Conservation (phyloP, 2,113 vertebrate species). For the Anarhynchus alexandrinus region DNA sequence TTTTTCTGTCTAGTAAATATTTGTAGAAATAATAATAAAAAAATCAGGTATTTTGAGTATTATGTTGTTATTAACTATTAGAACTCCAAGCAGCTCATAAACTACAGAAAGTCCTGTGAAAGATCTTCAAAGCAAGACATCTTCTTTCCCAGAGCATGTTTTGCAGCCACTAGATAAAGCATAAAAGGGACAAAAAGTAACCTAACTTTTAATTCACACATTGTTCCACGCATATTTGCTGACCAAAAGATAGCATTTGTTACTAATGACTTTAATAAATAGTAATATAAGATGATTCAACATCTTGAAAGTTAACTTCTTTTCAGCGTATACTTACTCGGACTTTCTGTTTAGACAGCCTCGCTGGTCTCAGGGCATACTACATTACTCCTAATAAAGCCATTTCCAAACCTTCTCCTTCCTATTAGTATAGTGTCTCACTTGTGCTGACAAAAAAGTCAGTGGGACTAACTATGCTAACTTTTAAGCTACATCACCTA, state of each 20-base stretch:
- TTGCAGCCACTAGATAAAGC: neutral
- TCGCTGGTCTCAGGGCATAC: neutral
- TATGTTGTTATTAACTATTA: neutral
- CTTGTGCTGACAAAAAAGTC: neutral
- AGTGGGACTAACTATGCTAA: neutral
- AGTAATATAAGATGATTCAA: neutral
- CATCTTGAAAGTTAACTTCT: neutral
- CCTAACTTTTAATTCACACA: neutral
- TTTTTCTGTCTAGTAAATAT: neutral
- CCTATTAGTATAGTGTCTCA: neutral
- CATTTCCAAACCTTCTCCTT: neutral
- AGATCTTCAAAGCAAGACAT: neutral
- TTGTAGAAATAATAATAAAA: neutral
- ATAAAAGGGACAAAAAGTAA: neutral
- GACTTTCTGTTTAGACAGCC: neutral
- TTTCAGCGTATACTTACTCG: neutral
- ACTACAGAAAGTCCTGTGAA: neutral
- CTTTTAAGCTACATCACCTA: neutral
- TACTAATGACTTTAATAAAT: neutral
- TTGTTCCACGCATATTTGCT: neutral
- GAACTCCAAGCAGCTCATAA: neutral
- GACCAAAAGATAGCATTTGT: neutral
- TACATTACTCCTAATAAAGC: neutral
- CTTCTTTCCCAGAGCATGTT: neutral
- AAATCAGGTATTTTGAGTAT: neutral